A percentile compares a stretch with the other conserved stretches of the same genome.
Evolutionary conservation across 2,113 vertebrate genomes (phyloP).

Genomic region (Petroica traversi): DNA sequence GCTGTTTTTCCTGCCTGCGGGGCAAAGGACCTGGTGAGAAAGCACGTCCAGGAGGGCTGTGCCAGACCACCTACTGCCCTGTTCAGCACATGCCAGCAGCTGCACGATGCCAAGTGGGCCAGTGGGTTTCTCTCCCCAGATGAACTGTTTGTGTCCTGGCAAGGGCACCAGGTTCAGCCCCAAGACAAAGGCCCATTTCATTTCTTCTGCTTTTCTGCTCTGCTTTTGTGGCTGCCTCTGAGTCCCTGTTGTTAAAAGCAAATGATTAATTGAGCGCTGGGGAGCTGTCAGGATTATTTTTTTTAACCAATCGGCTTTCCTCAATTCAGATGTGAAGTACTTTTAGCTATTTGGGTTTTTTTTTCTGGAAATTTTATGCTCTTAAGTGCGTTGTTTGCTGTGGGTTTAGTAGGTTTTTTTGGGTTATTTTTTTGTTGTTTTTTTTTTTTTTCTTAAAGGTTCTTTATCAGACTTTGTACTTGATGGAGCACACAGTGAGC

Average conservation of each 20-base stretch:
- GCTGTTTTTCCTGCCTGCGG: background rate
- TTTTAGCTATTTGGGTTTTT: rapidly evolving
- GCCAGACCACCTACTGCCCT: conserved; percentile 61
- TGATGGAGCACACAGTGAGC: background rate
- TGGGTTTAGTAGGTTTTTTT: background rate
- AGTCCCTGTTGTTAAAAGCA: conserved; percentile 19
- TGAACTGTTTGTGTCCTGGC: conserved; percentile 22
- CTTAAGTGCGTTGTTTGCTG: background rate
- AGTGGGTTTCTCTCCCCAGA: conserved; percentile 63
- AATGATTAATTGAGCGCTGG: conserved; percentile 44
- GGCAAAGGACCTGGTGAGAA: conserved; percentile 26
- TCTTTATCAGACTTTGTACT: background rate
- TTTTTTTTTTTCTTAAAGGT: background rate
- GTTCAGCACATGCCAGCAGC: conserved; percentile 29
- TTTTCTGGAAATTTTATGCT: background rate
- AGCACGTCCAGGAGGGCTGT: background rate
- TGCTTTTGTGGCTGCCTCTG: background rate
- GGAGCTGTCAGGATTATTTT: conserved; percentile 26
- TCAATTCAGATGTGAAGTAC: background rate
- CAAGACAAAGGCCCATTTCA: conserved; percentile 50
- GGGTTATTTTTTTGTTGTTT: background rate
- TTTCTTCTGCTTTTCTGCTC: conserved; percentile 35
- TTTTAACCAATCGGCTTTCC: background rate
- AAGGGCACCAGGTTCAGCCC: conserved; percentile 16
- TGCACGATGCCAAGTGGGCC: conserved; percentile 58